Evolutionary conservation across 2,888 invertebrate genomes (phyloP).

Genomic region (Mongoloraphidia duomilia): DNA sequence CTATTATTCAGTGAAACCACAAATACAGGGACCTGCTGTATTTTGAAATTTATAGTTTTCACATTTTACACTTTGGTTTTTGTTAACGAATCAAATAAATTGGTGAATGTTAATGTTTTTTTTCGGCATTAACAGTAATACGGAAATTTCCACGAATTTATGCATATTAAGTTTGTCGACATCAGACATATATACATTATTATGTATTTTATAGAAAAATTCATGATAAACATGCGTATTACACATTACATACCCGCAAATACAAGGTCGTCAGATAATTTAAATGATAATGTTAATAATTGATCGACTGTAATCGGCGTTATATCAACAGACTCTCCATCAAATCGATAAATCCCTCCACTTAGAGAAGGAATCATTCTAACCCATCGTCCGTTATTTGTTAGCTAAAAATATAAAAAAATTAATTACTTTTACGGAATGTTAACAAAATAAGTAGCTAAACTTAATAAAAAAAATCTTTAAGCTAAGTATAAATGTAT

Average conservation of each 20-base stretch:
- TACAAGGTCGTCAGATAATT: constrained; percentile 71
- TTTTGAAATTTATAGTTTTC: too few relatives aligned
- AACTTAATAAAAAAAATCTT: constrained; percentile 2
- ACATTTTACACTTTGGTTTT: too few relatives aligned
- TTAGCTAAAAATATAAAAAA: constrained; percentile 39
- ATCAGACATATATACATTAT: too few relatives aligned
- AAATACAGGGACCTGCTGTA: too few relatives aligned
- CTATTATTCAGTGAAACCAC: too few relatives aligned
- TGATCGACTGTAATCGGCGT: constrained; percentile 77
- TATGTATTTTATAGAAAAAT: too few relatives aligned
- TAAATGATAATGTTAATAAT: constrained; percentile 73
- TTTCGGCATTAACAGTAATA: too few relatives aligned
- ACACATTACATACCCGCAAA: constrained; percentile 47
- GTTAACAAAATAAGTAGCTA: constrained; percentile 1
- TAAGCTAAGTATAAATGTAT: background rate
- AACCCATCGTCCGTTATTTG: constrained; percentile 72
- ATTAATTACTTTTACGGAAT: constrained; percentile 6
- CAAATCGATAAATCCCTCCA: constrained; percentile 83
- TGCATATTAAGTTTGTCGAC: too few relatives aligned
- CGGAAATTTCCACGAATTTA: too few relatives aligned
- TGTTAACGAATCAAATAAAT: too few relatives aligned
- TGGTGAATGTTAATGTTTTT: too few relatives aligned
- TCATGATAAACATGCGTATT: too few relatives aligned
- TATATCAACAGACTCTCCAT: constrained; percentile 75
- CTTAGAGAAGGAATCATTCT: constrained; percentile 85